These are phyloP conservation scores for Crematogaster levior DNA, from an alignment of 2,888 invertebrate genomes.

Conservation along the genomic window DNA sequence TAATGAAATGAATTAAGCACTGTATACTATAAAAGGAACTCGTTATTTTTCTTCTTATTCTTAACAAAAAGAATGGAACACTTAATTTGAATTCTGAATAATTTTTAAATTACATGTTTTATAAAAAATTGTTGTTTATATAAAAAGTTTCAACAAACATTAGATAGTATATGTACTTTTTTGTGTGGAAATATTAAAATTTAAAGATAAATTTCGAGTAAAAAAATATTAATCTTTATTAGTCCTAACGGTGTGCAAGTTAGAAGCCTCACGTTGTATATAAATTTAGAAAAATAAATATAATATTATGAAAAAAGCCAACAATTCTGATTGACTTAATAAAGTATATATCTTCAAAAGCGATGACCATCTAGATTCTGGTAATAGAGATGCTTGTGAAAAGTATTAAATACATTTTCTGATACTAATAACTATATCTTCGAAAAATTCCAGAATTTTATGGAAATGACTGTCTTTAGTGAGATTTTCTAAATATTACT, in stretches of 20 bases:
- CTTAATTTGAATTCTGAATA: not conserved
- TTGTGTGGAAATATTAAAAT: not conserved
- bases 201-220: not conserved
- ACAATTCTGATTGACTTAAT: not conserved
- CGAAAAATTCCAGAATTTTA: not conserved
- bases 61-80: not conserved
- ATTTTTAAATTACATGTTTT: not conserved
- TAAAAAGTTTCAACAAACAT: not conserved
- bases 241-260: not conserved
- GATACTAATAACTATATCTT: not conserved
- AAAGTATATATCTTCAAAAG: not conserved
- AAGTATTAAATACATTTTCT: not conserved
- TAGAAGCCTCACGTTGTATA: not conserved
- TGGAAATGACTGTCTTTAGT: not conserved
- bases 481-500: not conserved
- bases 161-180: not conserved
- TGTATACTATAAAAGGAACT: not conserved
- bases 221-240: not conserved
- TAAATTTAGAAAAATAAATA: not conserved
- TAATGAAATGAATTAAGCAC: not conserved
- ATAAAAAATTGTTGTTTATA: not conserved
- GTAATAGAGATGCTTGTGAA: not conserved
- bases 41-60: not conserved
- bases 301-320: not conserved
- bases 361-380: not conserved